These are phyloP conservation scores for Fragum whitleyi DNA, from an alignment of 2,888 invertebrate genomes.

Conservation along the genomic window DNA sequence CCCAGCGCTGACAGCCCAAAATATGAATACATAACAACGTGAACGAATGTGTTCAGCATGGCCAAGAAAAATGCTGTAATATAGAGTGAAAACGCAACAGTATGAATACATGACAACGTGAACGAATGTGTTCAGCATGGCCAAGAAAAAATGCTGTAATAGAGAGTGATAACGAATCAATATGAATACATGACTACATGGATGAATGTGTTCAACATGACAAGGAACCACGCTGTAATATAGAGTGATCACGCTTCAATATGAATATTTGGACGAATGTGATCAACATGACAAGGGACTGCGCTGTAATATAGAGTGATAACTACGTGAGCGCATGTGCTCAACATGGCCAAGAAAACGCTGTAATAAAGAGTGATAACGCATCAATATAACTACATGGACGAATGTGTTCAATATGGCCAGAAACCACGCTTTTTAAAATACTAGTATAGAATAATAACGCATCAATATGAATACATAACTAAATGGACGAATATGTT, in stretches of 20 bases:
- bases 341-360: constrained; percentile 76
- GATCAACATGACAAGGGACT: too few relatives aligned
- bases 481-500: constrained; percentile 80
- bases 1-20: constrained; percentile 80
- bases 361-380: too few relatives aligned
- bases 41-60: constrained; percentile 79
- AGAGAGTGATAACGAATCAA: not conserved
- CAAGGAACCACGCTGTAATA: too few relatives aligned
- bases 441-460: constrained; percentile 24
- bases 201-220: too few relatives aligned
- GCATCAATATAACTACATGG: constrained; percentile 76
- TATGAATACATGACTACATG: too few relatives aligned
- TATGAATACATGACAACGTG: constrained; percentile 81
- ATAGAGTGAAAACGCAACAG: not conserved
- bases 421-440: constrained; percentile 76
- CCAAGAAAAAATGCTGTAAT: constrained; percentile 55
- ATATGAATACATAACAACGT: constrained; percentile 81
- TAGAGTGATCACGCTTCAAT: too few relatives aligned
- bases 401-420: constrained; percentile 78
- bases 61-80: constrained; percentile 75
- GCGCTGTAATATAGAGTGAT: too few relatives aligned
- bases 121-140: constrained; percentile 78
- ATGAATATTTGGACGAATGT: too few relatives aligned
- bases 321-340: constrained; percentile 77
- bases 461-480: constrained; percentile 73